Evolutionary conservation across 1,140 invertebrate genomes (phyloP).

Genomic region (Littorina saxatilis): DNA sequence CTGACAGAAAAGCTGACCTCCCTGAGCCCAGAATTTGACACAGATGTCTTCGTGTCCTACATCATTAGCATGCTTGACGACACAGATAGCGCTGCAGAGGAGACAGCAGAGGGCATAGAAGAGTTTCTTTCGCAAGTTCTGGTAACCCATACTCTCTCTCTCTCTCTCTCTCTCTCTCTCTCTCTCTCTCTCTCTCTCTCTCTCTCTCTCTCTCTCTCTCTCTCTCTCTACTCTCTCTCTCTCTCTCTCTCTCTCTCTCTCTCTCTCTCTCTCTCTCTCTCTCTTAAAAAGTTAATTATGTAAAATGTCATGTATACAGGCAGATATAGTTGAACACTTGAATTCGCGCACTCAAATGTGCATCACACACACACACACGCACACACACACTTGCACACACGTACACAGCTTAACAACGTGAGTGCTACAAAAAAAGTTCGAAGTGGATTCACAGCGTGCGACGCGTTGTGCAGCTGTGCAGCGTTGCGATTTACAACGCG

Average conservation of each 20-base stretch:
- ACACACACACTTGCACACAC: conserved; percentile 17
- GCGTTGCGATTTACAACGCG: too few relatives aligned
- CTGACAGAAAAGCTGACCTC: conserved; percentile 58
- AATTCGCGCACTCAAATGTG: too few relatives aligned
- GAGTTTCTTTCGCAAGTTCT: conserved; percentile 60
- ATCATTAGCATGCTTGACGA: conserved; percentile 69
- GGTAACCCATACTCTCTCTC: conserved; percentile 40
- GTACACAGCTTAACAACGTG: not conserved
- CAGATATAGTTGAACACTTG: not conserved
- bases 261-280: not conserved
- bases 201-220: conserved; percentile 1
- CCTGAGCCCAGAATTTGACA: conserved; percentile 65
- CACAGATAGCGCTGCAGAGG: conserved; percentile 55
- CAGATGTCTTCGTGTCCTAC: conserved; percentile 68
- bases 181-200: not conserved
- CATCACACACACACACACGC: not conserved
- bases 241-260: not conserved
- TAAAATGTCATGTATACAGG: too few relatives aligned
- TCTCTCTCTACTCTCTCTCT: too few relatives aligned
- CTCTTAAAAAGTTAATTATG: too few relatives aligned
- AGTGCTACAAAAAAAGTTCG: not conserved
- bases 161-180: not conserved
- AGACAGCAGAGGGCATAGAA: conserved; percentile 58
- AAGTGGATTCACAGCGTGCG: too few relatives aligned
- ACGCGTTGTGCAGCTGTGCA: too few relatives aligned